phyloP scores from a whole-genome alignment of 2,888 invertebrate species.

The Chromoteleia sp. region DNA sequence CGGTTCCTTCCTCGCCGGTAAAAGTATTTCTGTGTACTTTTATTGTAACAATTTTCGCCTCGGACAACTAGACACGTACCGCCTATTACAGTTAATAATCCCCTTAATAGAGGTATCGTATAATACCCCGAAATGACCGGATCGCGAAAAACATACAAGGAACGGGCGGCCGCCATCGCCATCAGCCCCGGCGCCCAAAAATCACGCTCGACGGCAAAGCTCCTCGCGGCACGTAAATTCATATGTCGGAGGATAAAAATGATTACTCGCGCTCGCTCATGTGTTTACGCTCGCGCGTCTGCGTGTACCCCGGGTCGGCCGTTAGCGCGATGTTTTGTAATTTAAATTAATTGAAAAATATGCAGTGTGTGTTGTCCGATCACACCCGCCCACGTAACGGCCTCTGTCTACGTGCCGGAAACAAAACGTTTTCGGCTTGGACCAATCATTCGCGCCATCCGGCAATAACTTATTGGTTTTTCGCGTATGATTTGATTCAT shows the following conservation, averaged over 20 bases:
- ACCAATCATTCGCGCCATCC: slow-evolving; percentile 82
- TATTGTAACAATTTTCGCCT: slow-evolving; percentile 53
- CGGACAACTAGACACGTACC: slow-evolving; percentile 38
- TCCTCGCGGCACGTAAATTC: slow-evolving; percentile 70
- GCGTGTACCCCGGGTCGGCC: slow-evolving; percentile 71
- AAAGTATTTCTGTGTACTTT: slow-evolving; percentile 60
- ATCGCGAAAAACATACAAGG: slow-evolving; percentile 53
- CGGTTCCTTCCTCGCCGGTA: slow-evolving; percentile 27
- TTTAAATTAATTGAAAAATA: slow-evolving; percentile 85
- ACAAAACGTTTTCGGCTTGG: slow-evolving; percentile 72
- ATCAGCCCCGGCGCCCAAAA: slow-evolving; percentile 64
- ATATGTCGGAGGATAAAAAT: slow-evolving; percentile 77
- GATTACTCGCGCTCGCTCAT: slow-evolving; percentile 73
- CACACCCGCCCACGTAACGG: slow-evolving; percentile 71
- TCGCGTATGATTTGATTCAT: slow-evolving; percentile 83
- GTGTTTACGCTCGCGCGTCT: slow-evolving; percentile 68
- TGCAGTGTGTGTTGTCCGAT: slow-evolving; percentile 82
- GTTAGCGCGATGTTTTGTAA: slow-evolving; percentile 83
- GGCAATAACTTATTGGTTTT: slow-evolving; percentile 84
- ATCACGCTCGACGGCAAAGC: slow-evolving; percentile 69
- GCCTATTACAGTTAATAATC: slow-evolving; percentile 60
- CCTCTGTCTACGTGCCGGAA: slow-evolving; percentile 70
- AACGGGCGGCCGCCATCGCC: slow-evolving; percentile 36
- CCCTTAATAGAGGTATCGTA: slow-evolving; percentile 62
- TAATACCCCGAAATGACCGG: slow-evolving; percentile 58